These are phyloP conservation scores for Thecocarcelia acutangulata DNA, from an alignment of 2,888 invertebrate genomes.

Conservation along the genomic window DNA sequence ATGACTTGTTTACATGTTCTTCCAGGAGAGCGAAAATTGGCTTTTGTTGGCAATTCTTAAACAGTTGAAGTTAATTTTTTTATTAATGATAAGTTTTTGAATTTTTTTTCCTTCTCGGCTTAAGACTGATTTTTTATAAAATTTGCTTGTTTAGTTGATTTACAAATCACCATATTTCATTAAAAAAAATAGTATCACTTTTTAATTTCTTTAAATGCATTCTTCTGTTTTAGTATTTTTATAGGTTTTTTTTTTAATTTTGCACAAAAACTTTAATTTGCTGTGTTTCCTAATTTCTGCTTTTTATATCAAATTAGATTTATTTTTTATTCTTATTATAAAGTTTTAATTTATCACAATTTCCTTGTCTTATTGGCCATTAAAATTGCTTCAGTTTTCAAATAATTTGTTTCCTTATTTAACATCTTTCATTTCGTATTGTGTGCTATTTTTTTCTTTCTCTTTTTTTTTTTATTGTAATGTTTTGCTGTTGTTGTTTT, in stretches of 20 bases:
- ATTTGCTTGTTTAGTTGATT: too few species aligned
- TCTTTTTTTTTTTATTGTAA: slow-evolving; percentile 39
- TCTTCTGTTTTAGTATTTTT: neutral
- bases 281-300: too few species aligned
- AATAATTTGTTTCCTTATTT: slow-evolving; percentile 36
- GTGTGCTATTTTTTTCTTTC: slow-evolving; percentile 31
- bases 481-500: slow-evolving; percentile 31
- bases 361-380: slow-evolving; percentile 21
- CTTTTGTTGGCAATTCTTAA: slow-evolving; percentile 16
- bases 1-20: slow-evolving; percentile 26
- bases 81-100: neutral
- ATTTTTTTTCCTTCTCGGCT: neutral
- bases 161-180: too few species aligned
- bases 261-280: too few species aligned
- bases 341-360: neutral
- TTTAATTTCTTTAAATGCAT: slow-evolving; percentile 10
- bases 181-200: too few species aligned
- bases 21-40: neutral
- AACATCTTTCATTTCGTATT: slow-evolving; percentile 8
- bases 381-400: slow-evolving; percentile 35
- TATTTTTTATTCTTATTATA: slow-evolving; percentile 23
- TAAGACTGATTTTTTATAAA: too few species aligned
- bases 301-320: neutral
- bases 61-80: neutral
- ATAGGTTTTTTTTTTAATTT: too few species aligned